Evolutionary conservation across 2,888 invertebrate species (phyloP).

Genomic region (Drosophila kuntzei): DNA sequence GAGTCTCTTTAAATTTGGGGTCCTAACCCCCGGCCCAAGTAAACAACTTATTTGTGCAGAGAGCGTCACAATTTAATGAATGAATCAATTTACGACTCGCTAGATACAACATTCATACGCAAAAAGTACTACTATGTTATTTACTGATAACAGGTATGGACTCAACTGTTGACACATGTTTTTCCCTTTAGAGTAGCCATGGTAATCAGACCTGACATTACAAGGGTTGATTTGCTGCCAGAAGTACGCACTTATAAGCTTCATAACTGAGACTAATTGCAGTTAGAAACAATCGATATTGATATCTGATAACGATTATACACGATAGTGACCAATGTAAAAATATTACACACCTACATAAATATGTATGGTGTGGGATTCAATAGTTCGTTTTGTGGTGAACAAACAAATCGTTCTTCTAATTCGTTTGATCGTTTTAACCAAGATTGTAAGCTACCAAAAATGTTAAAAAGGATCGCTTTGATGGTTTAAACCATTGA

Average conservation of each 20-base stretch:
- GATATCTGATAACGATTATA: slow-evolving; percentile 21
- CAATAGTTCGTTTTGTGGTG: background rate
- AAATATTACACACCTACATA: background rate
- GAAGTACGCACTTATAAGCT: slow-evolving; percentile 8
- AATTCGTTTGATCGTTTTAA: too few species aligned
- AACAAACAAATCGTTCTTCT: background rate
- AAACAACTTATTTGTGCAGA: slow-evolving; percentile 39
- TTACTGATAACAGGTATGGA: slow-evolving; percentile 48
- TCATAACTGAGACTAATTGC: slow-evolving; percentile 30
- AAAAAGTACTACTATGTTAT: slow-evolving; percentile 12
- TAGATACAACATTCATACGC: slow-evolving; percentile 30
- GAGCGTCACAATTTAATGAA: slow-evolving; percentile 74
- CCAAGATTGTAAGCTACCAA: too few species aligned
- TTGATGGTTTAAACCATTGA: too few species aligned
- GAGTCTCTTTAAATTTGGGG: slow-evolving; percentile 43
- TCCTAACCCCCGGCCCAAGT: slow-evolving; percentile 51
- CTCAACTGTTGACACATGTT: slow-evolving; percentile 16
- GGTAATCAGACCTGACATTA: slow-evolving; percentile 29
- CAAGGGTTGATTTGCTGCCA: slow-evolving; percentile 19
- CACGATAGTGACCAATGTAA: slow-evolving; percentile 8
- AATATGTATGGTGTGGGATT: background rate
- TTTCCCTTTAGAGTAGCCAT: slow-evolving; percentile 27
- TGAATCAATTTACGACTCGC: slow-evolving; percentile 56
- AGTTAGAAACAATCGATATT: slow-evolving; percentile 11
- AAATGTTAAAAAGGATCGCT: too few species aligned